phyloP scores from a whole-genome alignment of 2,113 vertebrate genomes.

The Platycercus adscitus region DNA sequence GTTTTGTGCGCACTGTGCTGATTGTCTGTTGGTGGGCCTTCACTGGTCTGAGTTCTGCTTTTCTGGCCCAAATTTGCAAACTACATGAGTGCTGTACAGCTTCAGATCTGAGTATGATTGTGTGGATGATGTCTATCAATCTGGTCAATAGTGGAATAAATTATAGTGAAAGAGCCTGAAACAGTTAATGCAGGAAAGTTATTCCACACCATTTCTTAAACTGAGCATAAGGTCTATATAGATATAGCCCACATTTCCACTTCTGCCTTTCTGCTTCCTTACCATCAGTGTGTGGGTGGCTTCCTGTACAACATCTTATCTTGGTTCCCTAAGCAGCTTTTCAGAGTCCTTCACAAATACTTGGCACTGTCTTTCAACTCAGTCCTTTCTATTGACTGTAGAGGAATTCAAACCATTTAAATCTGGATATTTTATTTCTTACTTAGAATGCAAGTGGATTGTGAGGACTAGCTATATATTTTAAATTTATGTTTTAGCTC shows the following conservation, averaged over 20 bases:
- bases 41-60: neutral
- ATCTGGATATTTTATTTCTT: neutral
- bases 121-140: neutral
- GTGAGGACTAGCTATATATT: neutral
- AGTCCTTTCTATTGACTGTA: neutral
- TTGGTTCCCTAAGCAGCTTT: neutral
- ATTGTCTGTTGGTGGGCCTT: neutral
- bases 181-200: neutral
- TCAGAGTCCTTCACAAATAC: neutral
- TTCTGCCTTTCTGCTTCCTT: neutral
- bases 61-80: neutral
- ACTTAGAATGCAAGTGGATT: neutral
- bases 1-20: neutral
- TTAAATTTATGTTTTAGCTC: neutral
- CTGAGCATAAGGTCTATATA: accelerated
- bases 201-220: neutral
- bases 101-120: neutral
- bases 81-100: neutral
- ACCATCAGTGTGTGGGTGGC: neutral
- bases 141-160: neutral
- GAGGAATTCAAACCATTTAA: neutral
- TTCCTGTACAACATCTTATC: neutral
- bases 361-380: neutral
- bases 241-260: neutral
- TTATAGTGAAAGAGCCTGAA: neutral